Evolutionary conservation across 2,797 vertebrate genomes (phyloP).

Genomic region (Halcyon chelicuti): DNA sequence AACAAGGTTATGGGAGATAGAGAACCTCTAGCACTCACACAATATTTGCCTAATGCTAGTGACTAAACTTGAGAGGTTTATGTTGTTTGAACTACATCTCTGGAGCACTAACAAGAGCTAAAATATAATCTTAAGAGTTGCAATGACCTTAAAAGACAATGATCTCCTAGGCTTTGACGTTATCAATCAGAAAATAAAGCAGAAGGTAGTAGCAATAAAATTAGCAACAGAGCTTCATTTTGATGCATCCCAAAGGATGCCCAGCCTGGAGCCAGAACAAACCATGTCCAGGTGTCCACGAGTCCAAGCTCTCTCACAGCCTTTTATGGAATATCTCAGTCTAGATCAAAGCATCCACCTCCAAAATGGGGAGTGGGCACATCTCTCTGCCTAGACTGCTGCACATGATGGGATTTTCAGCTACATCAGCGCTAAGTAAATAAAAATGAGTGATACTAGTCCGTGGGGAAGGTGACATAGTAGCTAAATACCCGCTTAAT

Average conservation of each 20-base stretch:
- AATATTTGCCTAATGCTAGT: conserved; percentile 17
- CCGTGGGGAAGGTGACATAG: neutral
- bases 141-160: conserved; percentile 4
- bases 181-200: neutral
- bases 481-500: neutral
- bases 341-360: neutral
- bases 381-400: neutral
- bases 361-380: neutral
- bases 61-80: conserved; percentile 36
- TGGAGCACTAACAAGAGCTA: neutral
- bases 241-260: neutral
- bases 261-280: neutral
- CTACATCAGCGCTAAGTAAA: neutral
- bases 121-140: neutral
- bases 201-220: neutral
- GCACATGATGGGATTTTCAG: neutral
- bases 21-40: conserved; percentile 14
- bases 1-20: conserved; percentile 39
- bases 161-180: neutral
- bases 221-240: neutral
- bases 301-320: neutral
- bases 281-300: neutral
- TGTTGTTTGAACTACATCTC: neutral
- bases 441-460: neutral
- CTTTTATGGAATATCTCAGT: neutral